Evolutionary conservation across 2,113 vertebrate genomes (phyloP).

Genomic region (Mohoua ochrocephala): DNA sequence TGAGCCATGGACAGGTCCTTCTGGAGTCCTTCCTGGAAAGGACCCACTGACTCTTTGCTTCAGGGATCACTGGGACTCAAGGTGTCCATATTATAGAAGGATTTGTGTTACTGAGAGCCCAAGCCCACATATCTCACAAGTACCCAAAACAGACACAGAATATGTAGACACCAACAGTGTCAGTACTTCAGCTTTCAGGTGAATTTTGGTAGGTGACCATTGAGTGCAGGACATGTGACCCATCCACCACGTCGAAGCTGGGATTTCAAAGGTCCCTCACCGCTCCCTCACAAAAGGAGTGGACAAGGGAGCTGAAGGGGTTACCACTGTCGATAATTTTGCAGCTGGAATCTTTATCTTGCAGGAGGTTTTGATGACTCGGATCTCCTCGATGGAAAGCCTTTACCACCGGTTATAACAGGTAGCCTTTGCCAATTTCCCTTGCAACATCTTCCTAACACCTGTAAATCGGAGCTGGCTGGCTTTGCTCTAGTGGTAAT

Average conservation of each 20-base stretch:
- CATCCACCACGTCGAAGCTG: accelerated
- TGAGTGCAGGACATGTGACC: not conserved
- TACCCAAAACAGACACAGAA: not conserved
- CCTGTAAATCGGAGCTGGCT: not conserved
- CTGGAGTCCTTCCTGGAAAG: not conserved
- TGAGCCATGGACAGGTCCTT: not conserved
- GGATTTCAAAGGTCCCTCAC: not conserved
- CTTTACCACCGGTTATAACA: not conserved
- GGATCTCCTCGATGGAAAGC: slow-evolving; percentile 58
- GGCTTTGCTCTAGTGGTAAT: not conserved
- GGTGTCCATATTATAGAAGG: not conserved
- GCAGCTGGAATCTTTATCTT: not conserved
- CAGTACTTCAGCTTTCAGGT: not conserved
- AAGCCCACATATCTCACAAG: not conserved
- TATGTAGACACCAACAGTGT: not conserved
- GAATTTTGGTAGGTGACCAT: not conserved
- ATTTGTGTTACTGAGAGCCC: not conserved
- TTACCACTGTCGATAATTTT: not conserved
- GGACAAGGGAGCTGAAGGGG: not conserved
- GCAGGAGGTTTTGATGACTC: slow-evolving; percentile 53
- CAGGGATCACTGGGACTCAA: not conserved
- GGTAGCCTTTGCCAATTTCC: slow-evolving; percentile 3
- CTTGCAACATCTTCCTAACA: not conserved
- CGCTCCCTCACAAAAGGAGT: not conserved
- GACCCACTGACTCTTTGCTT: not conserved